phyloP scores from a whole-genome alignment of 92 coral and sea anemone genomes.

The Palythoa heliodiscus region DNA sequence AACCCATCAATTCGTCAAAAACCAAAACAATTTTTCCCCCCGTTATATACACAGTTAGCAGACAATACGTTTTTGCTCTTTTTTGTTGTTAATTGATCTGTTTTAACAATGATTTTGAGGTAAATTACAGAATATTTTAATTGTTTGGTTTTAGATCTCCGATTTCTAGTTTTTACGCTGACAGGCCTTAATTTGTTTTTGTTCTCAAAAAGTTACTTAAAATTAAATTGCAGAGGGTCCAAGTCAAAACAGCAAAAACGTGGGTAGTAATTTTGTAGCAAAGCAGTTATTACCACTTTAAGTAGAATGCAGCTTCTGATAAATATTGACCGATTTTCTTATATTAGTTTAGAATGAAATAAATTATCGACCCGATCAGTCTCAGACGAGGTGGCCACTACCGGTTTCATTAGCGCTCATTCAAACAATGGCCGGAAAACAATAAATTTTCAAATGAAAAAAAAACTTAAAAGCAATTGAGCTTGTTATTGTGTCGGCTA shows the following conservation, averaged over 20 bases:
- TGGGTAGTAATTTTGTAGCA: background rate
- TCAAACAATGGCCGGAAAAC: background rate
- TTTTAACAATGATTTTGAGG: background rate
- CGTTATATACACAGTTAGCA: too few species aligned
- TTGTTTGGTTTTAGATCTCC: background rate
- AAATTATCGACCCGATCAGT: background rate
- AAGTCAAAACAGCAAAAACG: background rate
- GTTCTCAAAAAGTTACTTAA: background rate
- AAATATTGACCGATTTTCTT: background rate
- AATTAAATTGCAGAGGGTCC: background rate
- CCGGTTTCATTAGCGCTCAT: background rate
- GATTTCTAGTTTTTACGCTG: background rate
- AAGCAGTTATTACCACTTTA: background rate
- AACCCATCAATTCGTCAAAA: too few species aligned
- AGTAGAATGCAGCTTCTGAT: background rate
- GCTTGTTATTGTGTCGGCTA: background rate
- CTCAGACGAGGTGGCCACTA: background rate
- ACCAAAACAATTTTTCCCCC: too few species aligned
- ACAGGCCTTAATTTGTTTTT: background rate
- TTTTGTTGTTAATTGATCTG: too few species aligned
- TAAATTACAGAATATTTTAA: background rate
- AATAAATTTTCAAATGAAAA: background rate
- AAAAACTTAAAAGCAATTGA: background rate
- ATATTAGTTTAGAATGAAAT: background rate
- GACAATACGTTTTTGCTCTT: too few species aligned